These are phyloP conservation scores for Acipenser transmontanus DNA, from an alignment of 2,797 vertebrate genomes.

Conservation along the genomic window DNA sequence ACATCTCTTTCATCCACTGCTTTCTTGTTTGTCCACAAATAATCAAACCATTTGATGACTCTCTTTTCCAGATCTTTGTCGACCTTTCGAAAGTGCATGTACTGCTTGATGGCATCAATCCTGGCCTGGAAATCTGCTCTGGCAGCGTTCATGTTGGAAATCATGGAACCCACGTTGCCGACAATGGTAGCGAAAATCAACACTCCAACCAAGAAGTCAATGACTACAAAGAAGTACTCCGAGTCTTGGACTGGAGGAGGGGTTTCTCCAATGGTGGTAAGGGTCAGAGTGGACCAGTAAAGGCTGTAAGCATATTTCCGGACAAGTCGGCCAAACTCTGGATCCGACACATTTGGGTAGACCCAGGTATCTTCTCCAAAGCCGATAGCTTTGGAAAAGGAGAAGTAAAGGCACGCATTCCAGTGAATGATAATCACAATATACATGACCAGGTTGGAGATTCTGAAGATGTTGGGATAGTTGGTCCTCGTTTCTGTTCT, in stretches of 20 bases:
- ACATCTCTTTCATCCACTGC: conserved; percentile 90
- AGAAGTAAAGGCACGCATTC: conserved; percentile 69
- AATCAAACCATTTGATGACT: conserved; percentile 96
- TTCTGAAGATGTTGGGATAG: conserved; percentile 70
- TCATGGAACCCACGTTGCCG: conserved; percentile 95
- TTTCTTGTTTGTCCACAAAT: conserved; percentile 95
- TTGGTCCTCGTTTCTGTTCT: conserved; percentile 81
- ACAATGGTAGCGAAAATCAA: conserved; percentile 95
- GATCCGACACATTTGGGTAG: conserved; percentile 59
- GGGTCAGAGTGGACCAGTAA: conserved; percentile 86
- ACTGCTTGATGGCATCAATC: conserved; percentile 94
- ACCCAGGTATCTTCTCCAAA: conserved; percentile 75
- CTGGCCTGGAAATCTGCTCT: conserved; percentile 85
- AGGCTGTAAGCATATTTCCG: conserved; percentile 71
- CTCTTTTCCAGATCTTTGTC: conserved; percentile 91
- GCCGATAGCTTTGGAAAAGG: conserved; percentile 83
- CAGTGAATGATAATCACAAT: conserved; percentile 74
- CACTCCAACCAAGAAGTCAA: conserved; percentile 91
- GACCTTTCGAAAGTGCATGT: conserved; percentile 91
- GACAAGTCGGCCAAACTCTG: conserved; percentile 62
- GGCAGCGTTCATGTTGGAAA: conserved; percentile 95
- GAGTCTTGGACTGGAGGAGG: conserved; percentile 85
- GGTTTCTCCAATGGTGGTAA: conserved; percentile 61
- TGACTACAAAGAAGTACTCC: conserved; percentile 88
- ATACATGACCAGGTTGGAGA: conserved; percentile 72